Percentiles rank a stretch among this genome's conserved stretches.
Evolutionary conservation across 2,113 vertebrate genomes (phyloP).

Genomic region (Himantopus leucocephalus): DNA sequence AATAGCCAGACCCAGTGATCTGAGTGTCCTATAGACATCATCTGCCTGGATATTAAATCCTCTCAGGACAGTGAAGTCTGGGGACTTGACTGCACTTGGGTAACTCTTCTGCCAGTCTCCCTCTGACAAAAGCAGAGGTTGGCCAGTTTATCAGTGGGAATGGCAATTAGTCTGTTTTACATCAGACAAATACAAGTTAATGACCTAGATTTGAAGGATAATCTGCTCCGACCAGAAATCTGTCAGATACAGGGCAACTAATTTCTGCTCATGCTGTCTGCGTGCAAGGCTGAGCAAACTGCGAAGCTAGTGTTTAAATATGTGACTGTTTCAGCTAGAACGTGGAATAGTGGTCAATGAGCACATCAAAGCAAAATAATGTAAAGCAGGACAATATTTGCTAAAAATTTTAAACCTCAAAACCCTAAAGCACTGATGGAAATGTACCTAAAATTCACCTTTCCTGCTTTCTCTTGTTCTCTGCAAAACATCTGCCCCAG

Average conservation of each 20-base stretch:
- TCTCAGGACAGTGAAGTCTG: neutral
- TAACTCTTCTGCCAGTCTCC: neutral
- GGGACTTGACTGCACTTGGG: neutral
- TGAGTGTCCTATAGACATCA: neutral
- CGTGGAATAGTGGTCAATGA: neutral
- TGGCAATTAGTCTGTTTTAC: neutral
- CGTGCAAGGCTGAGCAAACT: neutral
- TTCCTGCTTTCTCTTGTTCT: neutral
- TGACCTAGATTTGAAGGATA: slow-evolving; percentile 26
- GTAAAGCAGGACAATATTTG: neutral
- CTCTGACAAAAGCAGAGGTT: neutral
- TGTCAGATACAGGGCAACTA: neutral
- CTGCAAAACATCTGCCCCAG: neutral
- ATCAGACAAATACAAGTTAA: neutral
- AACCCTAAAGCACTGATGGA: neutral
- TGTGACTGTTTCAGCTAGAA: neutral
- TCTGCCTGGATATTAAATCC: neutral
- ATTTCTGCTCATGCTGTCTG: neutral
- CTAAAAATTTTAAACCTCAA: neutral
- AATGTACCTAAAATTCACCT: neutral
- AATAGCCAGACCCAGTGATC: neutral
- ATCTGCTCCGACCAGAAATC: slow-evolving; percentile 25
- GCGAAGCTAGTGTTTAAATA: neutral
- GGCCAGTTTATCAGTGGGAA: neutral
- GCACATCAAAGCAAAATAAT: neutral